Base-by-base conservation (phyloP, 2,888 invertebrate species). In the Ophraella communa region DNA sequence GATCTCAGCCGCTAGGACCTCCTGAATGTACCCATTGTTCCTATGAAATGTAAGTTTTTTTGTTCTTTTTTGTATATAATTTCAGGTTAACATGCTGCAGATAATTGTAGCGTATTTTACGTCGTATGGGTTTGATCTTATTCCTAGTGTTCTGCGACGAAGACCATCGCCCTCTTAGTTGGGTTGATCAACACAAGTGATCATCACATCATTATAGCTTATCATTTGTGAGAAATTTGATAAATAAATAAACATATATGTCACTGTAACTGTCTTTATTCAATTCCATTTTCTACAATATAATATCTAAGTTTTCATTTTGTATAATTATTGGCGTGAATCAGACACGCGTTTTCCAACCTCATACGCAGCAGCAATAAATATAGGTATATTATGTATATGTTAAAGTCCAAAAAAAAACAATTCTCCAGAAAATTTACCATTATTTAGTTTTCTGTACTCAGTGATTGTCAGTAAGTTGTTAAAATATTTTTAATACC, bases 261-360 rank as follows among this genome's bases (percentile, higher is more conserved):
- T 68, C 68, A 68, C 57, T 66, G 68, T 79, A 81, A 80, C 80
- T 78, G 78, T 79, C 77, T 81, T 80, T 80, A 81, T 81, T 80
- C 80, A 81, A 81, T 81, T 81, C 80, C 80, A 81, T 81, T 79
- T 79, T 79, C 80, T 80, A 80, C 79, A 77, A 79, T 80, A 80
- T 66, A 68, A 66, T 70, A 70, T 69, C 68, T 69, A 65, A 57
- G 62, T 67, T 69, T 66, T 76, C 73, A 72, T 74, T 74, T 74
- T 74, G 73, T 77, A 75, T 74, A 73, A 75, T 76, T 73, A 73
- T 74, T 75, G 74, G 72, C 74, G 75, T 75, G 74, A 51, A 65
- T 70, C 60, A 74, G 71, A 75, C 78, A 76, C 79, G 76, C 76
- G 69, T 70, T 51, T 73, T 73, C 73, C 72, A 75, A 71, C 74